phyloP scores from a whole-genome alignment of 2,797 vertebrate species.

The Streptopelia turtur region DNA sequence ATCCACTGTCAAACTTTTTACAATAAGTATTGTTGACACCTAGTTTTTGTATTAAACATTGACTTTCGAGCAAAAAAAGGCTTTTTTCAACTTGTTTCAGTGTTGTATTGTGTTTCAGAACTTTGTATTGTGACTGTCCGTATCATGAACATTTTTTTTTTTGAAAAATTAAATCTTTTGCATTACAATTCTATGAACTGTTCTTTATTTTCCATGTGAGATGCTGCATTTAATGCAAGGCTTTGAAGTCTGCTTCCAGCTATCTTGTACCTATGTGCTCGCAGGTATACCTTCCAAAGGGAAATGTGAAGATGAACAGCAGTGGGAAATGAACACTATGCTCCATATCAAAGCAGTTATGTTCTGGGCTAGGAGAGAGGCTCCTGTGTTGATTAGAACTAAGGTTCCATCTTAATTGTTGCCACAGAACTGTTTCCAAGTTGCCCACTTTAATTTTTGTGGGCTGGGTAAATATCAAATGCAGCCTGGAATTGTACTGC shows the following conservation, averaged over 20 bases:
- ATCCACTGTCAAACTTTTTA: conserved; percentile 37
- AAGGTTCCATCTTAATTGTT: not conserved
- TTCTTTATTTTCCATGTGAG: conserved; percentile 34
- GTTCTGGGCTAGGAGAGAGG: not conserved
- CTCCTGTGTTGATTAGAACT: not conserved
- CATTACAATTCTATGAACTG: conserved; percentile 60
- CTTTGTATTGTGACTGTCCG: conserved; percentile 54
- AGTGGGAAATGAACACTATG: not conserved
- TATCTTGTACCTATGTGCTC: not conserved
- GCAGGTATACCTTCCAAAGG: not conserved
- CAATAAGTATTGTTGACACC: not conserved
- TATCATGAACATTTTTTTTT: conserved; percentile 16
- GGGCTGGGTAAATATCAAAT: not conserved
- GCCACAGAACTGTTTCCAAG: not conserved
- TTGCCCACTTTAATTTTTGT: not conserved
- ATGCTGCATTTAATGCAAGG: not conserved
- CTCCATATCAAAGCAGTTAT: not conserved
- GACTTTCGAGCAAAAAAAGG: conserved; percentile 16
- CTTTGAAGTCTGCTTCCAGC: not conserved
- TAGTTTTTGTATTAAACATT: conserved; percentile 55
- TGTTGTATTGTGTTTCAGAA: conserved; percentile 45
- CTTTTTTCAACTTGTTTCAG: conserved; percentile 46
- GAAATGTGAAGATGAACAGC: not conserved
- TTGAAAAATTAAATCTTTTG: conserved; percentile 71
- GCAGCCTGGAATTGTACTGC: not conserved